Evolutionary conservation across 35 echinoderm and acorn worm species (phyloP).

Genomic region (Heliocidaris tuberculata): DNA sequence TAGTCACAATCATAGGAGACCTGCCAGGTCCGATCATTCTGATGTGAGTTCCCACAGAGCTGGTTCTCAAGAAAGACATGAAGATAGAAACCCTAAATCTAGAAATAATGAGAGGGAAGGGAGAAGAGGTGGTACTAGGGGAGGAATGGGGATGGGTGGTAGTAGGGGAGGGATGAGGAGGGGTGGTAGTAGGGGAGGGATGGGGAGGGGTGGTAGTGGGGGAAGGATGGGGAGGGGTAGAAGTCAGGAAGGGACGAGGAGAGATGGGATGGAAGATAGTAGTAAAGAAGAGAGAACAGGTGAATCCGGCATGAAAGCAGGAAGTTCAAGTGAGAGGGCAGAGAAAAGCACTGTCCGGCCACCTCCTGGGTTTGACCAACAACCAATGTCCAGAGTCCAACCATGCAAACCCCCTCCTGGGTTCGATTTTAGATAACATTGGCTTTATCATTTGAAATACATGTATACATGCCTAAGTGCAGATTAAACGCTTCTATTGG

Average conservation of each 20-base stretch:
- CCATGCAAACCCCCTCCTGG: constrained; percentile 58
- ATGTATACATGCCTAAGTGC: too few species aligned
- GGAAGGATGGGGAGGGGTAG: background rate
- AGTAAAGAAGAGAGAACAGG: background rate
- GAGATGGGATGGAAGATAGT: background rate
- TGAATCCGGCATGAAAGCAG: background rate
- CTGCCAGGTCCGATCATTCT: background rate
- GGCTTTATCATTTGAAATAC: background rate
- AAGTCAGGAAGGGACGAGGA: background rate
- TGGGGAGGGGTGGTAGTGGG: background rate
- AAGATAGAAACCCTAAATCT: background rate
- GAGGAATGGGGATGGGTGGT: background rate
- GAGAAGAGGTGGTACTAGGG: constrained; percentile 8
- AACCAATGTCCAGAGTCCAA: background rate
- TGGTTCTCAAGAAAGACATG: background rate
- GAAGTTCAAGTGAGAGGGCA: background rate
- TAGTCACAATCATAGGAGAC: background rate
- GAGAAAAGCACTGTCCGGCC: background rate
- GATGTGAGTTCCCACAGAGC: background rate
- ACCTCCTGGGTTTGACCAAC: constrained; percentile 25
- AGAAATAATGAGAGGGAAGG: constrained; percentile 15
- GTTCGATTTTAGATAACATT: constrained; percentile 60
- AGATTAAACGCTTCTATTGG: too few species aligned
- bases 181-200: background rate
- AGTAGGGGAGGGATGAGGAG: background rate